Evolutionary conservation across 2,113 vertebrate species (phyloP).

Genomic region (Tichodroma muraria): DNA sequence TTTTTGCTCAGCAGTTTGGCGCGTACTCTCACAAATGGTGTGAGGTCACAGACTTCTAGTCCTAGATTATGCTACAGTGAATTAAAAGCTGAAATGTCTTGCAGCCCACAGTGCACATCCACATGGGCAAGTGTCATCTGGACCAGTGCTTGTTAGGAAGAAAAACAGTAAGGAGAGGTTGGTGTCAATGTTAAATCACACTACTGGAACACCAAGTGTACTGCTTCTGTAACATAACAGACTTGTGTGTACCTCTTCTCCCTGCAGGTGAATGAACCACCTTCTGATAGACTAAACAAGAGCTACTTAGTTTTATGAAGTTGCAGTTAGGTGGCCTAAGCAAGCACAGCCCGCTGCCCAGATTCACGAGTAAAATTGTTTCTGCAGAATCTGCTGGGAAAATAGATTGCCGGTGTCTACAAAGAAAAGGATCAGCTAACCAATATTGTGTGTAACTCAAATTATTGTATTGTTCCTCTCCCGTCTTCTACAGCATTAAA

Average conservation of each 20-base stretch:
- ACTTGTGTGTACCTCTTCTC: not conserved
- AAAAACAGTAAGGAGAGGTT: not conserved
- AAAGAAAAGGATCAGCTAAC: not conserved
- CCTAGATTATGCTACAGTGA: not conserved
- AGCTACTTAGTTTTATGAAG: not conserved
- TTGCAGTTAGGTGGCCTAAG: not conserved
- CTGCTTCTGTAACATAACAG: not conserved
- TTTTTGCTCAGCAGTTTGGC: not conserved
- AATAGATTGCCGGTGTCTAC: not conserved
- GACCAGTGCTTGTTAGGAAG: conserved; percentile 18
- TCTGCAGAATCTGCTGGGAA: not conserved
- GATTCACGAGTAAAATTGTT: not conserved
- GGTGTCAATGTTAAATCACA: not conserved
- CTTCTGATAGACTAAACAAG: not conserved
- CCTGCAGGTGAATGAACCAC: not conserved
- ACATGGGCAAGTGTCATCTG: conserved; percentile 26
- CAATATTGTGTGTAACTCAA: not conserved
- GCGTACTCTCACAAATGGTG: fast-evolving
- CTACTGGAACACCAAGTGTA: not conserved
- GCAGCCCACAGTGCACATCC: not conserved
- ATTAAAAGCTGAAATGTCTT: not conserved
- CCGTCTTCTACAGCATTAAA: not conserved
- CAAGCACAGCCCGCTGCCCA: not conserved
- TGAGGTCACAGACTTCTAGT: not conserved
- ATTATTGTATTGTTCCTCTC: not conserved